Conservation (phyloP, 2,113 vertebrate species). For the Antechinus stuartii region DNA sequence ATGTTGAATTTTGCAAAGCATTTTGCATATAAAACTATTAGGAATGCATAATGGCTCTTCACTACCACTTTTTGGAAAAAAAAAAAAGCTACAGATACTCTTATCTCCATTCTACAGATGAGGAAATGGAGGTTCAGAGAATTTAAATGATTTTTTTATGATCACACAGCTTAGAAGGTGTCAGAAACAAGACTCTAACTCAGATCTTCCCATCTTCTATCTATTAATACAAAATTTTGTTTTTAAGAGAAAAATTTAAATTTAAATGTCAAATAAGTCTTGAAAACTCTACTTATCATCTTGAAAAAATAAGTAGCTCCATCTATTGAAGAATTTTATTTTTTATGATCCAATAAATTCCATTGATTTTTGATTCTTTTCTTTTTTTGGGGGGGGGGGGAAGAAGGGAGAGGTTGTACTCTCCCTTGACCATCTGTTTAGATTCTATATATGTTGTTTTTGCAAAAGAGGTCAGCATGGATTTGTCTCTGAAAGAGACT, state of each 20-base stretch:
- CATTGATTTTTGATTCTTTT: not conserved
- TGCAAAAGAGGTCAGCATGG: not conserved
- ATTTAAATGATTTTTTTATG: not conserved
- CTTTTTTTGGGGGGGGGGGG: not conserved
- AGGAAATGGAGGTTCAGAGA: not conserved
- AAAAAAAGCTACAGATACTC: not conserved
- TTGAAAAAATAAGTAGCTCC: not conserved
- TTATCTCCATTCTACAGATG: not conserved
- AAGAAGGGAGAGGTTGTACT: not conserved
- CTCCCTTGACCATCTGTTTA: not conserved
- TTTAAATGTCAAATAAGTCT: not conserved
- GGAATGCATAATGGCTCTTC: not conserved
- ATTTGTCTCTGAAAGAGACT: not conserved
- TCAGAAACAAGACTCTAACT: not conserved
- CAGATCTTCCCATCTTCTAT: not conserved
- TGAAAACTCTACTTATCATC: not conserved
- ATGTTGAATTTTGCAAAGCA: not conserved
- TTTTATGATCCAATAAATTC: not conserved
- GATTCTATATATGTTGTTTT: not conserved
- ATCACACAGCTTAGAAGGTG: not conserved
- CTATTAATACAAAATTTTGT: not conserved
- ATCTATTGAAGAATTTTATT: not conserved
- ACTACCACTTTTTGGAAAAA: not conserved
- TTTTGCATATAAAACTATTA: not conserved
- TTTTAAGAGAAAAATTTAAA: not conserved